Evolutionary conservation across 2,797 vertebrate genomes (phyloP), one percentile per base, ranked within the genome.

Genomic region (Karalla daura): DNA sequence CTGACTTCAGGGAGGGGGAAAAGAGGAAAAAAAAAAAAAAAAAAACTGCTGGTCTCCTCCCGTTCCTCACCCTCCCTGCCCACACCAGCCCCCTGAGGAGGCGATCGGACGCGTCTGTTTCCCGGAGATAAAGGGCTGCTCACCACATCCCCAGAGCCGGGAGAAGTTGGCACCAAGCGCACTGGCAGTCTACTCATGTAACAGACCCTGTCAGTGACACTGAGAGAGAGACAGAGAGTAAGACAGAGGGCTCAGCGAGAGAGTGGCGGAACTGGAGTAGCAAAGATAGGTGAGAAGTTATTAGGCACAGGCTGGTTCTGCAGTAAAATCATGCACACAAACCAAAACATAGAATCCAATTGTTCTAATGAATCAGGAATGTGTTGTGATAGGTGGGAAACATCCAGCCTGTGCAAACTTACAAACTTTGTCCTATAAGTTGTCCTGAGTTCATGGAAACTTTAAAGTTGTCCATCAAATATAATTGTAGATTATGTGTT

Each of bases 41-140:
- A n/a, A 75, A 82, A 64, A 18, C 66, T 80, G 68, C 74, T 81
- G 72, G 69, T 78, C 70, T 80, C 76, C 70, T 81, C 70, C 76
- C 33, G 17, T 79, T 73, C 54, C 65, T 80, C 53, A 21, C 76
- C 76, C 83, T 76, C 74, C 64, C 60, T 84, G 61, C 82, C 70
- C 77, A 84, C 62, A 69, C 35, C 76, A 86, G 70, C 59, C 80
- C 87, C 86, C 84, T 11, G 65, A 92, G 91, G 90, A 86, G 78
- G 83, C 83, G 86, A 89, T 89, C 63, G 86, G 81, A 82, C 69
- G 59, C 46, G 87, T 93, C 93, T 94, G 93, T 92, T 93, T 93
- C 83, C 75, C 61, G 74, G 87, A 92, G 93, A 94, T 94, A 94
- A 94, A 94, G 87, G 83, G 79, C 78, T 84, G 84, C 86, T 89